Evolutionary conservation across 2,797 vertebrate species (phyloP).

Genomic region (Melanotaenia boesemani): DNA sequence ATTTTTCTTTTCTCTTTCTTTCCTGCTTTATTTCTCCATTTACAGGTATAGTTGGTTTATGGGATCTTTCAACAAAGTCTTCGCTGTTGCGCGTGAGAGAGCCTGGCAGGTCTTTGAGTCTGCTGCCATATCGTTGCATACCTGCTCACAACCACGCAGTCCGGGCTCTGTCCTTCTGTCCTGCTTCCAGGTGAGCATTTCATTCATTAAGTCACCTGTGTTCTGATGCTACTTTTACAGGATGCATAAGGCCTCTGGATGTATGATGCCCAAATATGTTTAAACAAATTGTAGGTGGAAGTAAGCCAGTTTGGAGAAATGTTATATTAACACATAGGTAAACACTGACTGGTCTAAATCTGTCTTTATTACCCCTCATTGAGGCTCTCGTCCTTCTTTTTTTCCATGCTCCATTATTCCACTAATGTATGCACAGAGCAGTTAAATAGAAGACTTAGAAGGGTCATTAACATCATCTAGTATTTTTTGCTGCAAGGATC

Average conservation of each 20-base stretch:
- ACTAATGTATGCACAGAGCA: constrained; percentile 30
- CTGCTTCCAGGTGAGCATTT: constrained; percentile 86
- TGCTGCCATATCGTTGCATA: constrained; percentile 90
- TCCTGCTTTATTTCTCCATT: neutral
- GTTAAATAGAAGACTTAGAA: constrained; percentile 4
- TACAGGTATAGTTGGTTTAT: constrained; percentile 90
- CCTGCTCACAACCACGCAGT: constrained; percentile 89
- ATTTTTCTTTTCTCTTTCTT: too few species aligned
- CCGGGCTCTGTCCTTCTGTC: constrained; percentile 91
- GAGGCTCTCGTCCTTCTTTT: neutral
- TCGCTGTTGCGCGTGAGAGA: constrained; percentile 85
- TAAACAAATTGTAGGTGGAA: neutral
- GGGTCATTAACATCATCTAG: constrained; percentile 42
- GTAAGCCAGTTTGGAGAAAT: neutral
- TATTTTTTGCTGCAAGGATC: constrained; percentile 15
- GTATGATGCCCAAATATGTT: neutral
- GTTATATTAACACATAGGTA: neutral
- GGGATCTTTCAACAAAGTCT: constrained; percentile 90
- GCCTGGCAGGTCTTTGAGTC: constrained; percentile 78
- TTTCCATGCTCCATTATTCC: constrained; percentile 33
- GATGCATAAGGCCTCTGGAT: neutral
- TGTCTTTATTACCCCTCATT: neutral
- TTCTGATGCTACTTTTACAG: neutral
- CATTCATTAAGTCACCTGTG: neutral
- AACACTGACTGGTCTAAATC: constrained; percentile 8